A percentile compares a stretch with the other conserved stretches of the same genome.
Conservation (phyloP, 2,888 invertebrate genomes). For the Heliconius ismenius region DNA sequence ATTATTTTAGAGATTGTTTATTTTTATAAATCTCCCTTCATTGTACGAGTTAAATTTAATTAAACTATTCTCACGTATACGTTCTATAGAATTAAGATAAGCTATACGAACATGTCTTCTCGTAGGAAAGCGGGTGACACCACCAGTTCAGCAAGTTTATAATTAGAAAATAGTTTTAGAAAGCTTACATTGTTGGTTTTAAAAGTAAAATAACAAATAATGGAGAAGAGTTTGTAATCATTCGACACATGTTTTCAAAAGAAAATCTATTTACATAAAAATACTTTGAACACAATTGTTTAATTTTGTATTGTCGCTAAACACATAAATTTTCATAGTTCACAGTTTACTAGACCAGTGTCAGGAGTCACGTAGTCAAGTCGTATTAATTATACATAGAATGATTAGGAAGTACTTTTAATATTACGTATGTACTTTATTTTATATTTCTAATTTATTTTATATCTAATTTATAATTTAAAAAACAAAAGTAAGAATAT, state of each 20-base stretch:
- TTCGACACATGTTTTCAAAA: too few species aligned
- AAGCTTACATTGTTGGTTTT: not conserved
- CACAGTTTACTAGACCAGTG: slow-evolving; percentile 9
- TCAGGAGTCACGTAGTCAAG: not conserved
- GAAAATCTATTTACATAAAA: not conserved
- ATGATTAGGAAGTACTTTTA: not conserved
- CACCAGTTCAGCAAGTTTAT: not conserved
- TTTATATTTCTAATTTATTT: too few species aligned
- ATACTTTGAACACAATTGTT: not conserved
- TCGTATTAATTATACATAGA: not conserved
- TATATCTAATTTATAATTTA: not conserved
- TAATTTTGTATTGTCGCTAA: not conserved
- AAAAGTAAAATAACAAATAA: not conserved
- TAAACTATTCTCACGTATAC: not conserved
- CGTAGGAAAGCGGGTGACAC: not conserved
- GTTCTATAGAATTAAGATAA: not conserved
- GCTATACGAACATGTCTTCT: not conserved
- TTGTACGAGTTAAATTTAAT: not conserved
- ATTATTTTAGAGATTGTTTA: not conserved
- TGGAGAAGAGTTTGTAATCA: not conserved
- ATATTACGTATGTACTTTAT: not conserved
- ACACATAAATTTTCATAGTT: slow-evolving; percentile 1
- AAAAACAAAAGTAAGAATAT: not conserved
- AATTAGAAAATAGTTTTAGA: not conserved
- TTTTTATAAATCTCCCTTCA: not conserved